Evolutionary conservation across 2,888 invertebrate genomes (phyloP), one percentile per base, ranked within the genome.

Genomic region (Cacoxenus indagator): DNA sequence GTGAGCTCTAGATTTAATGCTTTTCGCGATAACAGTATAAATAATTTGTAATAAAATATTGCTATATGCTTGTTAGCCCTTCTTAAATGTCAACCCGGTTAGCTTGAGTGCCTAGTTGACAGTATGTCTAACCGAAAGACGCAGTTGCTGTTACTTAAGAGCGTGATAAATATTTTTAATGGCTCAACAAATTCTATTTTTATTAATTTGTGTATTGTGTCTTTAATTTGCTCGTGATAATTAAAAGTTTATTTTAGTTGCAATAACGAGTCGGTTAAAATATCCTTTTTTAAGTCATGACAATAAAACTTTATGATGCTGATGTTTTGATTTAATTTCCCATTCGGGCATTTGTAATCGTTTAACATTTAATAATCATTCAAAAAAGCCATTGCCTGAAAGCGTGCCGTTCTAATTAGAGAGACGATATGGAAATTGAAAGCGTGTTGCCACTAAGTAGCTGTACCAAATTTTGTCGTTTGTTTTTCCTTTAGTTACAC

Each of bases 401-500:
- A 31, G 19, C 37, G 19, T n/a, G 59, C 22, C 19, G 9, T 11
- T 19, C 59, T 59, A 59, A 59, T 59, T 59, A 59, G 59, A 31
- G 37, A 51, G 51, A 6, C 37, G 37, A 6, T 17, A 19, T 37
- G 6, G 19, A 37, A 31, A 27, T 31, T 59, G 11, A 29, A 59
- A 59, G 11, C 59, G 31, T 19, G n/a, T 31, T 74, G 70, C 75
- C 77, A 77, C 73, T 75, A 77, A 76, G 77, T 75, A 75, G 71
- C 75, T 76, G 77, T 77, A 76, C 77, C 76, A 72, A 76, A 76
- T 76, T 77, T 74, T 75, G 75, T 73, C 77, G 77, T 75, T 75
- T 73, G 73, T 77, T 77, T 75, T 24, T 54, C 54, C 59, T 59
- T 59, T 22, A 17, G 29, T 19, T 22, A 27, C 26, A 31, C 14